Percentiles rank a stretch among this genome's conserved stretches.
phyloP scores from a whole-genome alignment of 2,888 invertebrate species.

The Tetheella fluctuosa region DNA sequence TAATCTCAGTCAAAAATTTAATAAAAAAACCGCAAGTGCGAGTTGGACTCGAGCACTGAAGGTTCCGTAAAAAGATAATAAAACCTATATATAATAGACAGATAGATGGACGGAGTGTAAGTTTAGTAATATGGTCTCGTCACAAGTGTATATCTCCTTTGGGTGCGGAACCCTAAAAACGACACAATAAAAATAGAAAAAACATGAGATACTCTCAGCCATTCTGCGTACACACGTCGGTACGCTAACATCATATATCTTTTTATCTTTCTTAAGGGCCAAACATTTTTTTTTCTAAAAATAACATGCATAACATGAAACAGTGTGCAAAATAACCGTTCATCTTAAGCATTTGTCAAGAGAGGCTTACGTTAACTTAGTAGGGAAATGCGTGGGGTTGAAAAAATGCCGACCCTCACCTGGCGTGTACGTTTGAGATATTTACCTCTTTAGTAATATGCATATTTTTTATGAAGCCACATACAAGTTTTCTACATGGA shows the following conservation, averaged over 20 bases:
- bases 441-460: slow-evolving; percentile 57
- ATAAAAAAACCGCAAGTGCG: no score
- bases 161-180: not conserved
- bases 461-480: slow-evolving; percentile 36
- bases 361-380: slow-evolving; percentile 78
- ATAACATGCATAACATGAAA: slow-evolving; percentile 67
- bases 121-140: no score
- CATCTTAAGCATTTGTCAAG: slow-evolving; percentile 82
- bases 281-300: slow-evolving; percentile 46
- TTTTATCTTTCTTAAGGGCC: slow-evolving; percentile 57
- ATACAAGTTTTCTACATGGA: not conserved
- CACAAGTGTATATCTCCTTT: no score
- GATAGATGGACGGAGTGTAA: no score
- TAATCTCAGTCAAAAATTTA: no score
- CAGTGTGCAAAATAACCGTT: slow-evolving; percentile 79
- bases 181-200: slow-evolving; percentile 36
- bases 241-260: slow-evolving; percentile 49
- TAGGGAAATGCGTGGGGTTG: slow-evolving; percentile 64
- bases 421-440: slow-evolving; percentile 54
- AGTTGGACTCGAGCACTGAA: no score
- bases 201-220: slow-evolving; percentile 51
- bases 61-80: no score
- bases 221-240: slow-evolving; percentile 48
- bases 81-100: no score
- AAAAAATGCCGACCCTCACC: slow-evolving; percentile 62